Percentiles rank a stretch among this genome's conserved stretches.
Conservation (phyloP, 2,113 vertebrate species). For the Phrynosoma blainvillii region DNA sequence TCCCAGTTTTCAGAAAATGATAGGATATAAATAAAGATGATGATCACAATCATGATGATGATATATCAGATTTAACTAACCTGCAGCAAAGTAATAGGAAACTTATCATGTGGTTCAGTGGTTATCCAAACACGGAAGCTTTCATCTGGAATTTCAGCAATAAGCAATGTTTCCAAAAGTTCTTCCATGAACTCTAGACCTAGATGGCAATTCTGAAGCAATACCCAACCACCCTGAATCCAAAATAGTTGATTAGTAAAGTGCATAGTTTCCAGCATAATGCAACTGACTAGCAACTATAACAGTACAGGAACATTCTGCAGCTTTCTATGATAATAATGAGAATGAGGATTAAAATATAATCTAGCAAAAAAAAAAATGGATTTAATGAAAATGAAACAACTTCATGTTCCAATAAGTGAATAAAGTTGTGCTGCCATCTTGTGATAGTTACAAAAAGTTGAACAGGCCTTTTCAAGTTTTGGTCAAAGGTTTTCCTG, state of each 20-base stretch:
- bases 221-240: slow-evolving; percentile 78
- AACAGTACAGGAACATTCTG: background rate
- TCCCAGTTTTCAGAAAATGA: no score
- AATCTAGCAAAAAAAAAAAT: slow-evolving; percentile 1
- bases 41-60: no score
- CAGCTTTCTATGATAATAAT: background rate
- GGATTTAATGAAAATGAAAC: slow-evolving; percentile 33
- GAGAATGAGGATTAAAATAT: background rate
- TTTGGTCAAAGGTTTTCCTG: background rate
- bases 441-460: slow-evolving; percentile 71
- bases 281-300: slow-evolving; percentile 32
- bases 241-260: slow-evolving; percentile 32
- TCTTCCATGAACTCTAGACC: slow-evolving; percentile 83
- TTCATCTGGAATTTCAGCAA: slow-evolving; percentile 67
- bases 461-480: slow-evolving; percentile 7
- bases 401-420: background rate
- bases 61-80: slow-evolving; percentile 50
- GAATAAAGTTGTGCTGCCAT: slow-evolving; percentile 70
- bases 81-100: slow-evolving; percentile 80
- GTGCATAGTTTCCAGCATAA: background rate
- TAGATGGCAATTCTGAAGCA: slow-evolving; percentile 83
- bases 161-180: slow-evolving; percentile 71
- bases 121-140: slow-evolving; percentile 81
- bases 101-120: slow-evolving; percentile 77
- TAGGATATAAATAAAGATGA: no score